Evolutionary conservation across 2,113 vertebrate species (phyloP).

Genomic region (Peromyscus leucopus): DNA sequence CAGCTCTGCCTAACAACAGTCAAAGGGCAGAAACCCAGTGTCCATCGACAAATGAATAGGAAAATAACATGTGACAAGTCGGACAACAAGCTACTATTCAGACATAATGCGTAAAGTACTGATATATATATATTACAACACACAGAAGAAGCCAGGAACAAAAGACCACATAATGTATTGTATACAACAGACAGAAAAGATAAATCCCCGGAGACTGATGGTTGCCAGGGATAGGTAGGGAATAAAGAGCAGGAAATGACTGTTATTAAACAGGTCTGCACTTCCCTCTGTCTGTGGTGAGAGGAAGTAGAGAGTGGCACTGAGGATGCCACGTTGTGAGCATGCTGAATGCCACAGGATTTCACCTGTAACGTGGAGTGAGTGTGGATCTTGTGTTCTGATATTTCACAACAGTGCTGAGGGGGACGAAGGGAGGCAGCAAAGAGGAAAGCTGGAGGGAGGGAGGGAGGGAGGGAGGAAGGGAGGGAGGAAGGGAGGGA

Average conservation of each 20-base stretch:
- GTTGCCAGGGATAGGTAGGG: neutral
- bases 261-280: neutral
- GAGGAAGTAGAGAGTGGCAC: neutral
- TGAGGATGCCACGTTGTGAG: too few species aligned
- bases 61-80: neutral
- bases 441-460: neutral
- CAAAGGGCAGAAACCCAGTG: neutral
- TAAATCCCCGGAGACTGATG: neutral
- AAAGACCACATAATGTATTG: neutral
- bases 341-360: too few species aligned
- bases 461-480: too few species aligned
- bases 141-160: neutral
- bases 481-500: neutral
- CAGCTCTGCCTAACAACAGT: neutral
- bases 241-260: neutral
- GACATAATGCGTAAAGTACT: neutral
- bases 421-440: neutral
- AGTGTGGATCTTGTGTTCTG: neutral
- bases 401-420: neutral
- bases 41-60: neutral
- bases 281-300: neutral
- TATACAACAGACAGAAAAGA: neutral
- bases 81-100: neutral
- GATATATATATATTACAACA: neutral
- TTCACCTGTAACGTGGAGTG: neutral